Base-by-base conservation (phyloP, 2,888 invertebrate genomes). In the Punctoribates punctum region DNA sequence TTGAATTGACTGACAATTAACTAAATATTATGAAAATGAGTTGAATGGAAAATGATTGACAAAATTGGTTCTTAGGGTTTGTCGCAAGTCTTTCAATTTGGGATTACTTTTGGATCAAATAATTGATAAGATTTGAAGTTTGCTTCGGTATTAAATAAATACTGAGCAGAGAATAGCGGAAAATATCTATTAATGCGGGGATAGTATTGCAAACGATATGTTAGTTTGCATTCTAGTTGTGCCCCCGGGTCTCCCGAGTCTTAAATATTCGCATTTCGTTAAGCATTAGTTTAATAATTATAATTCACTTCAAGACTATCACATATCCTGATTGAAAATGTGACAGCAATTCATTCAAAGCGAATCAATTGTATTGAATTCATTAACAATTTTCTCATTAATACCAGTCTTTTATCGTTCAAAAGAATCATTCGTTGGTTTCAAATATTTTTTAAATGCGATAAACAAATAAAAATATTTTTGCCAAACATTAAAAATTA, bases 301-400 rank as follows among this genome's bases (percentile, higher is more conserved):
- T 57, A 23, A 57, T 57, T 57, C 25, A 57, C 57, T 57, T 48
- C 23, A 54, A 25, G 57, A n/a, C 57, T 57, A 57, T 57, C n/a
- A 57, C 11, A 48, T 48, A 57, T 57, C 57, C 57, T 57, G 57
- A 57, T 57, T 57, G 57, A 57, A 57, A 57, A 25, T 57, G 57
- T 57, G 57, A 57, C 57, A 34, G 34, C 34, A 34, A 34, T 34
- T 34, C 34, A 34, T 34, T 34, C 34, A 34, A 34, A 34, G 34
- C 8, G 34, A 34, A 34, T 34, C 34, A 34, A 34, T 34, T 34
- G 34, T 34, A 34, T 34, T 34, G 34, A 34, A 34, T 34, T 34
- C 34, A 34, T 34, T 34, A 34, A 34, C 34, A 34, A 34, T 34
- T 34, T 34, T 34, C 34, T 34, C 34, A 34, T 34, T 34, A 34